Conservation (phyloP, 1,140 invertebrate species). For the Nylanderia fulva region DNA sequence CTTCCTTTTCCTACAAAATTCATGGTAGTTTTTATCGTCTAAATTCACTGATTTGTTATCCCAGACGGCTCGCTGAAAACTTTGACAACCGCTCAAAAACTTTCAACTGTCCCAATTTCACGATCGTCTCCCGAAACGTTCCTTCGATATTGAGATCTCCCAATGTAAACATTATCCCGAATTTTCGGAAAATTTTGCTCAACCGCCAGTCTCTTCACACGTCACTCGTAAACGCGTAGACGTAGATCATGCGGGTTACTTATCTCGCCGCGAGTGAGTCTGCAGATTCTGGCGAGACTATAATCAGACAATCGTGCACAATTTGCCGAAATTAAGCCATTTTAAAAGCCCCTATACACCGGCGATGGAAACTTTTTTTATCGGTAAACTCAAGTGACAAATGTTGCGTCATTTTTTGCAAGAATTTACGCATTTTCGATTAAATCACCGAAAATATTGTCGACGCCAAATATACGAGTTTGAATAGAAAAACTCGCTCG, state of each 20-base stretch:
- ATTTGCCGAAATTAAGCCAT: conserved; percentile 1
- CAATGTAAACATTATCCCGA: conserved; percentile 14
- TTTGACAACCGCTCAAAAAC: conserved; percentile 21
- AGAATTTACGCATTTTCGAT: neutral
- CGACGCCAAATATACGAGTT: neutral
- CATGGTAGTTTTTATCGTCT: conserved; percentile 56
- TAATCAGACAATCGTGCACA: neutral
- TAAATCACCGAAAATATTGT: neutral
- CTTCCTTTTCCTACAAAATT: neutral
- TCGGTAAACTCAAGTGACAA: neutral
- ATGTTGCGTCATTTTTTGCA: neutral
- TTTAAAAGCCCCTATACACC: neutral
- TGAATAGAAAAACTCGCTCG: neutral
- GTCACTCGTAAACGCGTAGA: conserved; percentile 76
- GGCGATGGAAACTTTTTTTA: neutral
- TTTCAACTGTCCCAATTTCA: conserved; percentile 34
- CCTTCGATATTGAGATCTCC: conserved; percentile 37
- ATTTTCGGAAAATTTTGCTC: conserved; percentile 22
- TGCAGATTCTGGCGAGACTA: conserved; percentile 79
- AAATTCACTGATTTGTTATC: conserved; percentile 57
- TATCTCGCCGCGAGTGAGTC: conserved; percentile 77
- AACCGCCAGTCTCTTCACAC: conserved; percentile 81
- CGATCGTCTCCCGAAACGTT: neutral
- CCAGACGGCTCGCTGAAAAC: conserved; percentile 1
- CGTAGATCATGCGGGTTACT: neutral